Percentiles rank a stretch among this genome's conserved stretches.
phyloP scores from a whole-genome alignment of 2,888 invertebrate species.

The Crioceris asparagi region DNA sequence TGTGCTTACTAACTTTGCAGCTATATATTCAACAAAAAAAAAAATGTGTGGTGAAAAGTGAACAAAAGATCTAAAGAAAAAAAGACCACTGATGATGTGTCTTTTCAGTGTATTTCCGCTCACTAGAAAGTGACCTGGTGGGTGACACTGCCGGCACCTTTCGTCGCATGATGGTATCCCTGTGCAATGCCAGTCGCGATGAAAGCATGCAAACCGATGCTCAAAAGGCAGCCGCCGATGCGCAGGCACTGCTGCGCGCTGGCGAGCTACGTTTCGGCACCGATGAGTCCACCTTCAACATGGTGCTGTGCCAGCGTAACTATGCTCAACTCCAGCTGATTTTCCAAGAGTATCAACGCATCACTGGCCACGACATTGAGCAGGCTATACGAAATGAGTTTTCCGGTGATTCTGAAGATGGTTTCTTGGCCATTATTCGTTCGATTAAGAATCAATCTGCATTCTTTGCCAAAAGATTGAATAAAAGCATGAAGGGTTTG shows the following conservation, averaged over 20 bases:
- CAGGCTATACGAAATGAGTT: slow-evolving; percentile 74
- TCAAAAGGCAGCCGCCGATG: slow-evolving; percentile 66
- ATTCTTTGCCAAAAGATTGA: slow-evolving; percentile 78
- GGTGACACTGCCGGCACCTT: slow-evolving; percentile 90
- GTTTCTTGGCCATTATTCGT: slow-evolving; percentile 69
- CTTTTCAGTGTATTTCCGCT: slow-evolving; percentile 22
- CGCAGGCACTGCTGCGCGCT: slow-evolving; percentile 66
- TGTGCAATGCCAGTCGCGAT: slow-evolving; percentile 70
- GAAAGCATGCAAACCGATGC: slow-evolving; percentile 68
- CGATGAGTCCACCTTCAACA: slow-evolving; percentile 78
- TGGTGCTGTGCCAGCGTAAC: slow-evolving; percentile 70
- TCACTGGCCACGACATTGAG: slow-evolving; percentile 57
- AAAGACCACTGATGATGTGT: too few relatives aligned
- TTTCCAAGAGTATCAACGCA: slow-evolving; percentile 26
- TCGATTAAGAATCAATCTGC: slow-evolving; percentile 67
- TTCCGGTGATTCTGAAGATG: slow-evolving; percentile 72
- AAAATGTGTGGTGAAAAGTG: too few relatives aligned
- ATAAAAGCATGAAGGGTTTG: slow-evolving; percentile 80
- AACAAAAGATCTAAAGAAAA: too few relatives aligned
- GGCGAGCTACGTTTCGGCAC: slow-evolving; percentile 62
- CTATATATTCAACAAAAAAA: too few relatives aligned
- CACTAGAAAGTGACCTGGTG: slow-evolving; percentile 48
- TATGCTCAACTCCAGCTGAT: slow-evolving; percentile 50
- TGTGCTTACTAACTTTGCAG: too few relatives aligned
- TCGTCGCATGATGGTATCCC: slow-evolving; percentile 76